Base-by-base conservation (phyloP, 2,888 invertebrate species). In the Creontiades dilutus region DNA sequence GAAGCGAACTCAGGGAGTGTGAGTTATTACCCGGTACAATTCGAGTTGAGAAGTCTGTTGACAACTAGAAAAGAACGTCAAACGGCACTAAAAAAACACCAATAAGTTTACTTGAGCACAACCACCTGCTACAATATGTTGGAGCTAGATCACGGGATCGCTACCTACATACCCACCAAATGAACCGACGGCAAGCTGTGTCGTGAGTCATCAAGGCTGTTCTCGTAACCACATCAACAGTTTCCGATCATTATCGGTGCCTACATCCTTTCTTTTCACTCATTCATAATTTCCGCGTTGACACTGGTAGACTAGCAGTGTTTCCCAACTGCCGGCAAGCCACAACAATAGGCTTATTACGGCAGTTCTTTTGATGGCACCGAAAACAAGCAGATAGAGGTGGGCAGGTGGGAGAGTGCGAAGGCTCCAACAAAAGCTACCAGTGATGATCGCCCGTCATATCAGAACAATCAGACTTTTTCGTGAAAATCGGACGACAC, bases 291-390 rank as follows among this genome's bases (percentile, higher is more conserved):
- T 19, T 19, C 13, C 27, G 23, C 19, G 19, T 68, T 68, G 68
- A n/a, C 57, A 57, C 57, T 5, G 57, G 57, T 57, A 7, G 37
- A 37, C 37, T 37, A 37, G 37, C 7, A 37, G 37, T 37, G 37
- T 37, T 37, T 37, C 37, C 37, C 16, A 7, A 57, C 52, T 14
- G 13, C 1, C 14, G 11, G 52, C 11, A 52, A 52, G 16, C 57
- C 57, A 0, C 7, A 57, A 57, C 57, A 14, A n/a, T n/a, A n/a
- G 57, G n/a, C 57, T 57, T n/a, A 57, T 16, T 57, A 7, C n/a
- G n/a, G n/a, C 16, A 57, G 57, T n/a, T n/a, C 57, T n/a, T n/a
- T 57, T n/a, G 57, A 57, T 57, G 57, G n/a, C 57, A 57, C 57
- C 57, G 16, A 57, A 57, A 37, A 37, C 57, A n/a, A 52, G 52